These are phyloP conservation scores for Aphelocoma californica DNA, from an alignment of 2,797 vertebrate species.

Conservation along the genomic window DNA sequence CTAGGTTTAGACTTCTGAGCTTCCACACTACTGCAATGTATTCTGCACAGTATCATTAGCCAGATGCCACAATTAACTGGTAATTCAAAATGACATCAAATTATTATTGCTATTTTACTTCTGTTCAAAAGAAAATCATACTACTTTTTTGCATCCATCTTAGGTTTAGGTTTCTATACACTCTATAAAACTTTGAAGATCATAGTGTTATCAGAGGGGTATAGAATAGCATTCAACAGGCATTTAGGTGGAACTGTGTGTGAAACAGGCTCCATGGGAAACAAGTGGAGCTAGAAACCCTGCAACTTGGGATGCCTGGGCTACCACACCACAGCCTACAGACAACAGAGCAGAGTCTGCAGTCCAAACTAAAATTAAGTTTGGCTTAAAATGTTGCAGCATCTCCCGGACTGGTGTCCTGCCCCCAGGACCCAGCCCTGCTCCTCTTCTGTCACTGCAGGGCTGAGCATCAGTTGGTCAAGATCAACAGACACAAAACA, in stretches of 20 bases:
- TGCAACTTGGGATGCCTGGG: neutral
- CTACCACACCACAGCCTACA: neutral
- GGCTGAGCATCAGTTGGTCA: neutral
- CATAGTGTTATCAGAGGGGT: neutral
- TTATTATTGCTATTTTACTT: neutral
- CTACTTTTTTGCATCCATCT: neutral
- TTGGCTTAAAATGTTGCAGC: neutral
- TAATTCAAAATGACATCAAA: neutral
- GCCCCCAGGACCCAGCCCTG: neutral
- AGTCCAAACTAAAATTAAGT: neutral
- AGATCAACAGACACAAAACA: neutral
- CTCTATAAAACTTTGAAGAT: neutral
- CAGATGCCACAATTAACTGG: neutral
- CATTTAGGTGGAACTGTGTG: neutral
- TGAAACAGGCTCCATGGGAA: neutral
- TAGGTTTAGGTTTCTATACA: neutral
- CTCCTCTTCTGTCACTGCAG: neutral
- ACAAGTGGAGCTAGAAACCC: neutral
- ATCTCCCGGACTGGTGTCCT: neutral
- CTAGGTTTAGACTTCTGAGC: neutral
- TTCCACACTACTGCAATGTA: neutral
- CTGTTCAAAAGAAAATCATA: neutral
- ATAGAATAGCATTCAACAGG: accelerated
- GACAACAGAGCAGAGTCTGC: neutral
- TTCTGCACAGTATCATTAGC: neutral